Conservation (phyloP, 2,113 vertebrate genomes). For the Barbus barbus region DNA sequence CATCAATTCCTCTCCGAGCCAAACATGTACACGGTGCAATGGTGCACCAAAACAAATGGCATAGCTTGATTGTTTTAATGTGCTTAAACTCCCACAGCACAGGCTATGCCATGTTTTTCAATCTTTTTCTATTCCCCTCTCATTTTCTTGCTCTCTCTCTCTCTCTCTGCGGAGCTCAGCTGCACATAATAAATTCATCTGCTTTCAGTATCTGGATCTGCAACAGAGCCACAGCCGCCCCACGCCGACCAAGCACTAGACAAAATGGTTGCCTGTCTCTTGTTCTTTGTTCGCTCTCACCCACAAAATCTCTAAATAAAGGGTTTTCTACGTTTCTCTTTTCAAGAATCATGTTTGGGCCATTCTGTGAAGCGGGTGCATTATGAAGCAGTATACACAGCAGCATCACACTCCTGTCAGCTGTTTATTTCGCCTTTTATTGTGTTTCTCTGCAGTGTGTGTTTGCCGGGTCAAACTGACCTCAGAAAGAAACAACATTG, state of each 20-base stretch:
- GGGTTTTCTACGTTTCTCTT: background rate
- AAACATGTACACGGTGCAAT: background rate
- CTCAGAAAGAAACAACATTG: background rate
- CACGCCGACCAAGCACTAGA: background rate
- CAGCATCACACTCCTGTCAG: background rate
- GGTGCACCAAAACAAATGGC: conserved; percentile 37
- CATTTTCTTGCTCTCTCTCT: background rate
- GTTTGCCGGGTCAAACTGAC: background rate
- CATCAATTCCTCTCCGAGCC: conserved; percentile 4
- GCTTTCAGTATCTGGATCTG: conserved; percentile 30
- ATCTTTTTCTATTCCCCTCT: conserved; percentile 11
- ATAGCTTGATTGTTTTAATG: conserved; percentile 47
- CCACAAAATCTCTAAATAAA: background rate
- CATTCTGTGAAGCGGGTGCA: background rate
- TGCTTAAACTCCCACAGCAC: conserved; percentile 48
- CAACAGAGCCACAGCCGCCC: background rate
- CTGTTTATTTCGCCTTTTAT: background rate
- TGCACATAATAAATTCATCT: conserved; percentile 38
- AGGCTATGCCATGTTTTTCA: conserved; percentile 25
- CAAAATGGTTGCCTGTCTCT: conserved; percentile 24
- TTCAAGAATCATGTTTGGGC: background rate
- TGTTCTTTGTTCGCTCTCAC: background rate
- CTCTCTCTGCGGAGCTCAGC: conserved; percentile 27
- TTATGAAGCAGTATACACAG: background rate
- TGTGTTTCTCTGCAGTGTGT: conserved; percentile 12